Conservation (phyloP, 2,888 invertebrate genomes). For the Liopterus haemorrhoidalis region DNA sequence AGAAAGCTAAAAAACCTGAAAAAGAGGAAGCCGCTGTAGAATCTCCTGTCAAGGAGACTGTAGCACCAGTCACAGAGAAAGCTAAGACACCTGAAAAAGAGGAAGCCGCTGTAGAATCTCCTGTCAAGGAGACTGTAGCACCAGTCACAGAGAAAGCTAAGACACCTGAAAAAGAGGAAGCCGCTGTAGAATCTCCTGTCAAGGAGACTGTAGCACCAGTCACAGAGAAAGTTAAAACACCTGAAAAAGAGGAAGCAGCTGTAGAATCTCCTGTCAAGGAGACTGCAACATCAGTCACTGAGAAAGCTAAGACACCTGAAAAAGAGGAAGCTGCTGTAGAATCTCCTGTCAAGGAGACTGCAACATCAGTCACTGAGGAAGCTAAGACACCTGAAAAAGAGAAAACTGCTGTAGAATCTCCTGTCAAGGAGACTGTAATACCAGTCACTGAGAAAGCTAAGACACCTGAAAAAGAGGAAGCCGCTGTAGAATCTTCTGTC, state of each 20-base stretch:
- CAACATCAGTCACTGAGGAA: conserved; percentile 21
- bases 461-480: conserved; percentile 1
- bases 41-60: not conserved
- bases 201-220: conserved; percentile 18
- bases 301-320: conserved; percentile 8
- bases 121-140: not conserved
- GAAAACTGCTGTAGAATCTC: too few relatives aligned
- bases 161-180: conserved; percentile 28
- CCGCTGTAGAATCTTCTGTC: not conserved
- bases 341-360: conserved; percentile 22
- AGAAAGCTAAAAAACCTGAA: not conserved
- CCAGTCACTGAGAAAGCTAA: conserved; percentile 22
- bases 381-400: conserved; percentile 2
- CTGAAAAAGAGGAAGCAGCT: conserved; percentile 17
- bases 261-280: conserved; percentile 4
- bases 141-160: conserved; percentile 11
- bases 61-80: too few relatives aligned
- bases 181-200: conserved; percentile 28
- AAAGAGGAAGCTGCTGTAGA: conserved; percentile 5
- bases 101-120: not conserved
- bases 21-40: not conserved
- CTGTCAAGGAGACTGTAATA: too few relatives aligned
- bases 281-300: too few relatives aligned
- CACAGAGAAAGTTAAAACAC: conserved; percentile 12
- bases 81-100: conserved; percentile 7